A percentile compares a stretch with the other conserved stretches of the same genome.
Evolutionary conservation across 1,140 invertebrate species (phyloP).

Genomic region (Rhyacophila brunnea): DNA sequence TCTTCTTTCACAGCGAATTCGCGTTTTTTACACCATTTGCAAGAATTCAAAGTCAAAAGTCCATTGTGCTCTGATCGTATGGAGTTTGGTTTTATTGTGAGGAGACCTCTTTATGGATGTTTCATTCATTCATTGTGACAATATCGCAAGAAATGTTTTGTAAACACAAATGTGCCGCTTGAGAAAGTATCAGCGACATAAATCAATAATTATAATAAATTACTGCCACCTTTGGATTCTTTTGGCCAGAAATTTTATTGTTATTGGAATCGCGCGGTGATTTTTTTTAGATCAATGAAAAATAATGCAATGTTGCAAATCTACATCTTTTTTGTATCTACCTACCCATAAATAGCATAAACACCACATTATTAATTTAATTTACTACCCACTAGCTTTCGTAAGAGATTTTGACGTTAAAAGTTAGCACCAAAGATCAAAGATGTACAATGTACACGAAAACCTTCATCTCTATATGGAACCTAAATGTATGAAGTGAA

Average conservation of each 20-base stretch:
- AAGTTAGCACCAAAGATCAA: too few species aligned
- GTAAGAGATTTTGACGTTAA: too few species aligned
- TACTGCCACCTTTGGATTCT: neutral
- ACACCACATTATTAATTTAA: too few species aligned
- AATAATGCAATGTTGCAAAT: too few species aligned
- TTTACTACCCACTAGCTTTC: too few species aligned
- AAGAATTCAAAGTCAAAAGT: conserved; percentile 15
- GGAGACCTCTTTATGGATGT: conserved; percentile 30
- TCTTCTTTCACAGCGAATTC: conserved; percentile 2
- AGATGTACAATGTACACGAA: too few species aligned
- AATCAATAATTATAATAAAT: conserved; percentile 21
- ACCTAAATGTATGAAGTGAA: too few species aligned
- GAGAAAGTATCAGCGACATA: conserved; percentile 23
- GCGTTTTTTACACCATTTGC: conserved; percentile 14
- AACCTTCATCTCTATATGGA: too few species aligned
- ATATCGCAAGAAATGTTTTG: conserved; percentile 29
- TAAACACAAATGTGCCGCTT: conserved; percentile 34
- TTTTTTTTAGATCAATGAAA: too few species aligned
- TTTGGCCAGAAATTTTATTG: too few species aligned
- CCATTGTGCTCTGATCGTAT: neutral
- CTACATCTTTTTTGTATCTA: too few species aligned
- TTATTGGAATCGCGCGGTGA: neutral
- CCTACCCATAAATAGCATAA: too few species aligned
- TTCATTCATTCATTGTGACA: conserved; percentile 28
- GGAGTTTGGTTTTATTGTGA: conserved; percentile 22